Evolutionary conservation across 2,113 vertebrate genomes (phyloP), one percentile per base, ranked within the genome.

Genomic region (Melanocharis versteri): DNA sequence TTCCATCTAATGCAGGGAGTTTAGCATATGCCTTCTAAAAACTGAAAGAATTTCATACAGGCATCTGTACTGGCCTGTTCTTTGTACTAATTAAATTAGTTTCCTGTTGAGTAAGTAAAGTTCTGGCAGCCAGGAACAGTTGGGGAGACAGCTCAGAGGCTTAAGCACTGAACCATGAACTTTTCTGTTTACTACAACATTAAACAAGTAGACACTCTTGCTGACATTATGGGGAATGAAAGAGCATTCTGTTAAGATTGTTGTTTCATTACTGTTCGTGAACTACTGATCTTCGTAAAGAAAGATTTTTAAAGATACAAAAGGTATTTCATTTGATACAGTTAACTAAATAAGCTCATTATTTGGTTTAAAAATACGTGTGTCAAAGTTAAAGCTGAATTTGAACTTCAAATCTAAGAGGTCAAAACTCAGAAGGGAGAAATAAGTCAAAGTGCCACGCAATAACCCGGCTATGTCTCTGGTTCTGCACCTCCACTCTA

Each of bases 71-170:
- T 83, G 85, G 92, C 60, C 93, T 93, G 92, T 64, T 96, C 82
- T 90, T 93, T 94, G 85, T 81, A 88, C 83, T 95, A 96, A 96
- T 96, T 95, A 95, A 96, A 96, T 97, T 92, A 96, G 96, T 93
- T 97, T 97, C 88, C 92, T 90, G 88, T 96, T 88, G 94, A 95
- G 88, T 95, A 95, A 89, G 90, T 96, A 93, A 96, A 96, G 92
- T 87, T 70, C 56, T 86, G 93, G 75, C 92, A 95, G 88, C 88
- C 96, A 94, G 83, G 56, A 96, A 89, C 76, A 91, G 94, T 15
- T 93, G 94, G 92, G 83, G 71, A 95, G 94, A 93, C 71, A 86
- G 94, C 75, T 93, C 88, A 93, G 85, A 83, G 92, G 69, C 88
- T 83, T 92, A 86, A 75, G 88, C 96, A 93, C 71, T 95, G 96